A percentile compares a stretch with the other conserved stretches of the same genome.
Conservation (phyloP, 2,797 vertebrate species). For the Xenops minutus region DNA sequence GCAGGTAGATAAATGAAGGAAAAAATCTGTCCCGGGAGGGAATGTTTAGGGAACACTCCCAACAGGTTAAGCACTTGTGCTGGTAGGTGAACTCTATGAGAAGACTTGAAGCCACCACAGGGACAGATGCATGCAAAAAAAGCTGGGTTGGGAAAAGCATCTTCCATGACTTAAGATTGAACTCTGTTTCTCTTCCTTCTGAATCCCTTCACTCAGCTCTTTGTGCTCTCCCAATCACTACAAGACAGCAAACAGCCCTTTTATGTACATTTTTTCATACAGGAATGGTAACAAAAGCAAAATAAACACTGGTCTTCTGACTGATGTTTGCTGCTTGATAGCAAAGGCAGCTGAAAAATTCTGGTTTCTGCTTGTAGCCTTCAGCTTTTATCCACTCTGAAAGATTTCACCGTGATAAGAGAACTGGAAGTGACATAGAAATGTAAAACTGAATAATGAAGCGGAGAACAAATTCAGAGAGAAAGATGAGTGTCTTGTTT, state of each 20-base stretch:
- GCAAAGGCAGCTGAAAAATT: slow-evolving; percentile 34
- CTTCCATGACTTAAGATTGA: not conserved
- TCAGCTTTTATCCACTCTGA: slow-evolving; percentile 6
- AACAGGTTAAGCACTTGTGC: not conserved
- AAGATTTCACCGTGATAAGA: not conserved
- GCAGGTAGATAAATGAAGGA: not conserved
- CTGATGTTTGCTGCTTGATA: slow-evolving; percentile 20
- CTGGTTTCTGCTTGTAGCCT: not conserved
- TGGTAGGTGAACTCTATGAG: not conserved
- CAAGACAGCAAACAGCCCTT: slow-evolving; percentile 27
- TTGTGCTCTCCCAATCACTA: not conserved
- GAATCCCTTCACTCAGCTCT: not conserved
- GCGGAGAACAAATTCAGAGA: not conserved
- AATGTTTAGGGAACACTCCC: not conserved
- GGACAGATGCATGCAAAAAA: not conserved
- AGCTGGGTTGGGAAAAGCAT: not conserved
- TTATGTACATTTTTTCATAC: slow-evolving; percentile 17
- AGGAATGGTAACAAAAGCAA: slow-evolving; percentile 40
- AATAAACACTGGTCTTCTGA: slow-evolving; percentile 24
- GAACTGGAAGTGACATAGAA: slow-evolving; percentile 20
- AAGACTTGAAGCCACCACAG: not conserved
- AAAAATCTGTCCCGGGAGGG: not conserved
- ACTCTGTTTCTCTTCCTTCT: not conserved
- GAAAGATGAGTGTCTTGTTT: not conserved
- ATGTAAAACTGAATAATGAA: slow-evolving; percentile 26